A percentile compares a stretch with the other conserved stretches of the same genome.
Evolutionary conservation across 2,113 vertebrate genomes (phyloP).

Genomic region (Alces alces): DNA sequence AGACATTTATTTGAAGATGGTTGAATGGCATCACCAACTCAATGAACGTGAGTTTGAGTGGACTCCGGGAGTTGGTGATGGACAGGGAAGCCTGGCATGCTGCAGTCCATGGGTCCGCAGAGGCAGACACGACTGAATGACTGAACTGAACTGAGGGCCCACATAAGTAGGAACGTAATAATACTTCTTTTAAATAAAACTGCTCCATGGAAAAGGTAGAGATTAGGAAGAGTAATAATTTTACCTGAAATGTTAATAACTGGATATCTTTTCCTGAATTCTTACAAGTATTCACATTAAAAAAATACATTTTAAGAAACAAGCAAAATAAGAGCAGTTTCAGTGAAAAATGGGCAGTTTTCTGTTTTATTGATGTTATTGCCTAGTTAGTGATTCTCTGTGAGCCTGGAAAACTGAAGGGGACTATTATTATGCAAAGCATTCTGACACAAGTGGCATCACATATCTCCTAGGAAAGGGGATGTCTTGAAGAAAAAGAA

Average conservation of each 20-base stretch:
- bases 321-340: constrained; percentile 63
- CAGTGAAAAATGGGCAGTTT: constrained; percentile 74
- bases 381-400: constrained; percentile 71
- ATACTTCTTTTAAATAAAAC: constrained; percentile 60
- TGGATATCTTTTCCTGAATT: constrained; percentile 70
- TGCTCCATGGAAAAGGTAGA: constrained; percentile 37
- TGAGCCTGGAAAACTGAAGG: constrained; percentile 80
- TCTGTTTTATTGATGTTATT: constrained; percentile 72
- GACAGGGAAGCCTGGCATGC: neutral
- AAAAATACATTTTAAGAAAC: constrained; percentile 71
- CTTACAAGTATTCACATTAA: constrained; percentile 76
- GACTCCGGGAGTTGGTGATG: neutral
- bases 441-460: constrained; percentile 82
- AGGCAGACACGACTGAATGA: neutral
- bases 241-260: constrained; percentile 78
- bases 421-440: constrained; percentile 90
- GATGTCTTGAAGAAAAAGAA: constrained; percentile 81
- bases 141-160: constrained; percentile 30
- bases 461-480: constrained; percentile 85
- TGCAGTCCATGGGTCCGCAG: accelerated
- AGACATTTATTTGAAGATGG: constrained; percentile 39
- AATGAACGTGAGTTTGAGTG: neutral
- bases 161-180: constrained; percentile 47
- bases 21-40: neutral
- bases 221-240: constrained; percentile 74